Evolutionary conservation across 2,113 vertebrate species (phyloP).

Genomic region (Phyllostomus discolor): DNA sequence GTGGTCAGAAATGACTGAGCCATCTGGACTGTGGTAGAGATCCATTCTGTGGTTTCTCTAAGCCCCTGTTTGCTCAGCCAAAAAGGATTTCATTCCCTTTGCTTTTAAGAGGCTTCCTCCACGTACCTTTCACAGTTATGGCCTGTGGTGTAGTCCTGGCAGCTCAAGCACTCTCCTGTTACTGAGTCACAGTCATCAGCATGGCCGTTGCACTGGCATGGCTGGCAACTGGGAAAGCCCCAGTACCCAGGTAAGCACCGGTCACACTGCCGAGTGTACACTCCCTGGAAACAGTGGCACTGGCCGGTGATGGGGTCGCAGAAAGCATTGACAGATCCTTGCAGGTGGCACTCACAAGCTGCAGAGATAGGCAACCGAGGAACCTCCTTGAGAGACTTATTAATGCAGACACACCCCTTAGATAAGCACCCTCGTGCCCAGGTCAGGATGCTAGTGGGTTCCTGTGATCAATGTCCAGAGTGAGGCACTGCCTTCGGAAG

Average conservation of each 20-base stretch:
- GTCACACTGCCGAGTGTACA: slow-evolving; percentile 90
- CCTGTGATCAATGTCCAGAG: accelerated
- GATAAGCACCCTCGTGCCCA: accelerated
- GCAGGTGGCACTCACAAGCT: slow-evolving; percentile 91
- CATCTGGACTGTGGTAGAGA: neutral
- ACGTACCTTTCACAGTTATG: slow-evolving; percentile 91
- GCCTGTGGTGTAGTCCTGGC: slow-evolving; percentile 88
- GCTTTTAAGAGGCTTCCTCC: accelerated
- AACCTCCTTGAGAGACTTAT: neutral
- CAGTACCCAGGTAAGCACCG: slow-evolving; percentile 91
- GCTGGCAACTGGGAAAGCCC: slow-evolving; percentile 93
- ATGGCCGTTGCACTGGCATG: slow-evolving; percentile 93
- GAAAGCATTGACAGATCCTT: slow-evolving; percentile 87
- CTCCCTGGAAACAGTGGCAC: slow-evolving; percentile 89
- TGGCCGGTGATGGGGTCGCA: slow-evolving; percentile 89
- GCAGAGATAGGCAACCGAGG: neutral
- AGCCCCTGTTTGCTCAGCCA: neutral
- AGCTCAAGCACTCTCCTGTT: slow-evolving; percentile 87
- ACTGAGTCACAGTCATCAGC: slow-evolving; percentile 85
- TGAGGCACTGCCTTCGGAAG: accelerated
- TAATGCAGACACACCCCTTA: neutral
- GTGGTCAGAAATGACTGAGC: neutral
- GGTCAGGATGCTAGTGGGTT: accelerated
- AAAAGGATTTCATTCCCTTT: neutral
- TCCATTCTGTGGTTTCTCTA: neutral